These are phyloP conservation scores for Sclerurus mexicanus DNA, from an alignment of 2,113 vertebrate genomes.

Conservation along the genomic window DNA sequence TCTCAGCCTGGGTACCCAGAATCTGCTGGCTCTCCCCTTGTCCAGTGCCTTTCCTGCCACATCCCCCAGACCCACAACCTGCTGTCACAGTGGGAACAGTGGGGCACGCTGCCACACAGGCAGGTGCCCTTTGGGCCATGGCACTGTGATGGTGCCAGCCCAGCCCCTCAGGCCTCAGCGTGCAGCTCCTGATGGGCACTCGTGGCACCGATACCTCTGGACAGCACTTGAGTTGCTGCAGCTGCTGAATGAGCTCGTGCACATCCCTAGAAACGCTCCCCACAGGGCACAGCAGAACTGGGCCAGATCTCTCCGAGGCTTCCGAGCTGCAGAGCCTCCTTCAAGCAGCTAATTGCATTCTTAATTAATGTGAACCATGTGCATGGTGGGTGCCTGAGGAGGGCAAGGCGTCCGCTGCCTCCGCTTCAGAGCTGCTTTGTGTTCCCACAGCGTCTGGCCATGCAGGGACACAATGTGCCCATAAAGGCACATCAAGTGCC, in stretches of 20 bases:
- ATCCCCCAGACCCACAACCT: background rate
- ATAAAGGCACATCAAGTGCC: background rate
- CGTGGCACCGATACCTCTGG: background rate
- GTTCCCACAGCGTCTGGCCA: background rate
- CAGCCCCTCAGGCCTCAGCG: accelerated
- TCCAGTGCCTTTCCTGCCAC: background rate
- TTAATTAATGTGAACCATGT: constrained; percentile 18
- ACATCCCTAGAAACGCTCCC: background rate
- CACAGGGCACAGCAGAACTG: background rate
- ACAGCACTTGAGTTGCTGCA: background rate
- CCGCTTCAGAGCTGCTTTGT: background rate
- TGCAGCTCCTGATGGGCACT: background rate
- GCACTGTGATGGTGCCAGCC: background rate
- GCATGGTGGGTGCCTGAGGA: background rate
- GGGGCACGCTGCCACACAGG: accelerated
- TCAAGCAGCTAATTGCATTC: background rate
- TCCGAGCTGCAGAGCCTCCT: background rate
- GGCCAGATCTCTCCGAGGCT: background rate
- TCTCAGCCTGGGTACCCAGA: background rate
- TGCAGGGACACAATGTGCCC: background rate
- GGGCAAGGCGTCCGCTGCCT: background rate
- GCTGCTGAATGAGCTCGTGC: background rate
- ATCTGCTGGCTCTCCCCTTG: background rate
- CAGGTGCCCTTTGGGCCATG: background rate
- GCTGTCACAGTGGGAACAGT: background rate